A percentile compares a stretch with the other conserved stretches of the same genome.
Conservation (phyloP, 2,797 vertebrate genomes). For the Gallinago nigripennis region DNA sequence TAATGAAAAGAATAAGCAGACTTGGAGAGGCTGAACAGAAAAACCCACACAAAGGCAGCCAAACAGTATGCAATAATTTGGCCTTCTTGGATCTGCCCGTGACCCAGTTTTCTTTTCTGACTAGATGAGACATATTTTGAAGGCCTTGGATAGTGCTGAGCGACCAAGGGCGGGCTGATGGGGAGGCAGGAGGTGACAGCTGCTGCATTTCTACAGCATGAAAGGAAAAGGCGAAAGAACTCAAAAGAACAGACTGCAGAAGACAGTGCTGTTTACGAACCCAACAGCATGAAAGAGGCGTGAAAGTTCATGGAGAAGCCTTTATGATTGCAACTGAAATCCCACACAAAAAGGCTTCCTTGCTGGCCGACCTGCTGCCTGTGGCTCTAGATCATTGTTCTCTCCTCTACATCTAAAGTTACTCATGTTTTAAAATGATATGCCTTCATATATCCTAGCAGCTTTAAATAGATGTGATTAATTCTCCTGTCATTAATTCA, state of each 20-base stretch:
- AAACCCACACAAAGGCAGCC: not conserved
- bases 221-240: not conserved
- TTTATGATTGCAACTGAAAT: not conserved
- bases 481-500: not conserved
- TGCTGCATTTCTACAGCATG: not conserved
- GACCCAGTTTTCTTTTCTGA: not conserved
- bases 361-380: not conserved
- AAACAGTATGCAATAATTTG: not conserved
- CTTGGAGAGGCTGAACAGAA: not conserved
- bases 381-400: not conserved
- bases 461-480: not conserved
- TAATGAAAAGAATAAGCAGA: not conserved
- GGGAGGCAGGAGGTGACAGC: not conserved
- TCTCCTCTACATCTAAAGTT: not conserved
- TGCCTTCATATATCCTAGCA: not conserved
- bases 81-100: not conserved
- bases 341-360: not conserved
- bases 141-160: fast-evolving
- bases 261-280: fast-evolving
- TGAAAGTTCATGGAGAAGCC: not conserved
- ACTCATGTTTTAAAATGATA: not conserved
- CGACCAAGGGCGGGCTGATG: fast-evolving
- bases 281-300: fast-evolving
- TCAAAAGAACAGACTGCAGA: not conserved
- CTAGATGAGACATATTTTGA: not conserved